Evolutionary conservation across 2,113 vertebrate species (phyloP).

Genomic region (Hystrix brachyura): DNA sequence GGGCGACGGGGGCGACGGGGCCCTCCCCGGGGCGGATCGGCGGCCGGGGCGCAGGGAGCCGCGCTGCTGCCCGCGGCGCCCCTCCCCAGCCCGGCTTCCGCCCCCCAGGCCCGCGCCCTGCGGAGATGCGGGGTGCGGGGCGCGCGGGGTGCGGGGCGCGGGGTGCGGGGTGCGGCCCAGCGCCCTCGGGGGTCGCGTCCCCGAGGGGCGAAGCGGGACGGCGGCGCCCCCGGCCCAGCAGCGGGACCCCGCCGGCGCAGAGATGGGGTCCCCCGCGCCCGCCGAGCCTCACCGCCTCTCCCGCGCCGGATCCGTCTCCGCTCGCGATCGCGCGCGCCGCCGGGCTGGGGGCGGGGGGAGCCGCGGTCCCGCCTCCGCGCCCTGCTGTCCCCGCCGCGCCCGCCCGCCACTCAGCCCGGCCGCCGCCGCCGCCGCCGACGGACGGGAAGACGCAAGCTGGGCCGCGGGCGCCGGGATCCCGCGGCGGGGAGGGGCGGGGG

Average conservation of each 20-base stretch:
- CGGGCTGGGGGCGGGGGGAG: slow-evolving; percentile 37
- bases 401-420: not conserved
- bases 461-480: slow-evolving; percentile 72
- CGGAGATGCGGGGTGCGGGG: slow-evolving; percentile 23
- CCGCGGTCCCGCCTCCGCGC: slow-evolving; percentile 28
- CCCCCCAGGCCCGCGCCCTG: not conserved
- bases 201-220: not conserved
- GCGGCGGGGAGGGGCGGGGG: slow-evolving; percentile 63
- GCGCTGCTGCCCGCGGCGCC: not conserved
- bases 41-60: not conserved
- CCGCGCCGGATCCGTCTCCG: not conserved
- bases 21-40: not conserved
- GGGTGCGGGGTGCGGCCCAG: not conserved
- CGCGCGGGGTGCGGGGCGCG: not conserved
- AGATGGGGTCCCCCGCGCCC: slow-evolving; percentile 62
- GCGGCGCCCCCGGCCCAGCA: not conserved
- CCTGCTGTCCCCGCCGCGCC: slow-evolving; percentile 3
- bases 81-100: not conserved
- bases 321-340: slow-evolving; percentile 34
- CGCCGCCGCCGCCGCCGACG: too few species aligned
- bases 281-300: slow-evolving; percentile 60
- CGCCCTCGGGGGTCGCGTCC: not conserved
- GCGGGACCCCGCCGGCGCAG: not conserved
- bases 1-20: slow-evolving; percentile 40
- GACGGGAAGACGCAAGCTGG: slow-evolving; percentile 57